phyloP scores from a whole-genome alignment of 2,888 invertebrate genomes.

The Empis stercorea region DNA sequence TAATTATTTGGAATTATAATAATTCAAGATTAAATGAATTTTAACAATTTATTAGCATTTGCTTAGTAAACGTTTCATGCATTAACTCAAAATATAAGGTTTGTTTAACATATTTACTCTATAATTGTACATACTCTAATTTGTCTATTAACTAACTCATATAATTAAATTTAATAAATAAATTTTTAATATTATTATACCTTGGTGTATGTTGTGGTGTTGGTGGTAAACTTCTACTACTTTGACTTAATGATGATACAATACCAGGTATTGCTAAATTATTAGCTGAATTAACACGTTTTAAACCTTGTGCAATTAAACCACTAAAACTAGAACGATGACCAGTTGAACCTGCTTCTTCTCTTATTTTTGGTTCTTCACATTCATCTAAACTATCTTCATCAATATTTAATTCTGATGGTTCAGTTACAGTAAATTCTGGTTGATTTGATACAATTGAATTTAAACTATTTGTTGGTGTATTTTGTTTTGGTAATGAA shows the following conservation, averaged over 20 bases:
- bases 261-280: constrained; percentile 49
- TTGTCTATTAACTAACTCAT: too few relatives aligned
- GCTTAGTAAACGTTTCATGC: too few relatives aligned
- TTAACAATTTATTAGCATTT: too few relatives aligned
- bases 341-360: constrained; percentile 5
- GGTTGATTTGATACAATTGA: constrained; percentile 21
- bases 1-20: too few relatives aligned
- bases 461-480: not conserved
- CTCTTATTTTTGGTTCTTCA: too few relatives aligned
- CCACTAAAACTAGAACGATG: constrained; percentile 35
- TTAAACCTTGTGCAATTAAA: constrained; percentile 43
- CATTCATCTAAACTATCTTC: not conserved
- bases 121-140: too few relatives aligned
- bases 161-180: too few relatives aligned
- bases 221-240: constrained; percentile 57
- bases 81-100: too few relatives aligned
- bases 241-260: constrained; percentile 38
- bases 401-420: constrained; percentile 13
- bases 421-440: constrained; percentile 39
- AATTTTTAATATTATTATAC: too few relatives aligned
- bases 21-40: too few relatives aligned
- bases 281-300: constrained; percentile 58
- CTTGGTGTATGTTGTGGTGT: constrained; percentile 61
- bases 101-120: too few relatives aligned
- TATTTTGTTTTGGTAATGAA: constrained; percentile 5